Evolutionary conservation across 2,888 invertebrate species (phyloP), one percentile per base, ranked within the genome.

Genomic region (Autographa pulchrina): DNA sequence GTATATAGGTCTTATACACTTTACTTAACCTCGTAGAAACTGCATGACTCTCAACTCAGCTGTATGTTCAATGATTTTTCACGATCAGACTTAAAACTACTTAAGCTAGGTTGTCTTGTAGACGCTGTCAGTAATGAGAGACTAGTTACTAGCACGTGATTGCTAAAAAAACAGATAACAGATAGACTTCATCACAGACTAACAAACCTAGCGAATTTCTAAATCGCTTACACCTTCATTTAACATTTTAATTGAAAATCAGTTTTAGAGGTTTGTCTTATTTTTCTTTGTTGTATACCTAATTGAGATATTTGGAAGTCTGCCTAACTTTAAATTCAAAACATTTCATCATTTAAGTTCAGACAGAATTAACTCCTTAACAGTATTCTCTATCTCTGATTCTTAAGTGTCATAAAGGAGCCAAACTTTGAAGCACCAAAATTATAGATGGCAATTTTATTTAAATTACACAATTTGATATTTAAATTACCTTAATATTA

Each of bases 341-440:
- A 1, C 35, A 18, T 54, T 41, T n/a, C 16, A 16, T 11, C 38
- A 69, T 65, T 78, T 56, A 67, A 79, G 74, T 67, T 62, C 41
- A 73, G 60, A 25, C 41, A 25, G 60, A 60, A 74, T 61, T 78
- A 73, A 78, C 62, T 73, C 59, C 62, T 62, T 59, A 35, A 65
- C 35, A 11, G 64, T 52, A 25, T 18, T 68, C 43, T 62, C 73
- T 41, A 77, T 72, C 65, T 63, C 54, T 62, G 38, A 64, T 52
- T 56, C 62, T 38, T 25, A 32, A 64, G 73, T 64, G n/a, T 61
- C 62, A 14, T 62, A 62, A 54, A 75, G 66, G 63, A 66, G 62
- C 64, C 63, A 72, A 72, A 72, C 66, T 75, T 58, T 66, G 18
- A 25, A 31, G 35, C 38, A 62, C 78, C 67, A 43, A 38, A 77